These are phyloP conservation scores for Chauna torquata DNA, from an alignment of 2,113 vertebrate species.

Conservation along the genomic window DNA sequence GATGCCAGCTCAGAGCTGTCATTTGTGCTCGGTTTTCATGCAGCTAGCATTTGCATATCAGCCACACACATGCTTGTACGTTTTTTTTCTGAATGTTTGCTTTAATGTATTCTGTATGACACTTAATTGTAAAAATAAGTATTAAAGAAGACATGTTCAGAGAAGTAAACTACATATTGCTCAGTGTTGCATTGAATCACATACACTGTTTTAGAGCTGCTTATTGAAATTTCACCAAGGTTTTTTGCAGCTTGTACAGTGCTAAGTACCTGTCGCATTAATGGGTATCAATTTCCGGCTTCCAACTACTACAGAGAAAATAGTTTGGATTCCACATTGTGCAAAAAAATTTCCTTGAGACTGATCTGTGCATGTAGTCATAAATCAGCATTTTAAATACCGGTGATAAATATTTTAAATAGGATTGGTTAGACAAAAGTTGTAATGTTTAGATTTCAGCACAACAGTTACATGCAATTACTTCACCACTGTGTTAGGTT, in stretches of 20 bases:
- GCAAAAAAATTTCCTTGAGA: not conserved
- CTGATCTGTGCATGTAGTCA: not conserved
- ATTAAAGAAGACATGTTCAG: constrained; percentile 21
- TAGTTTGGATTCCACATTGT: not conserved
- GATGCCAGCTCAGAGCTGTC: not conserved
- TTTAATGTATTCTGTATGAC: constrained; percentile 33
- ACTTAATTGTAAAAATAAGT: constrained; percentile 24
- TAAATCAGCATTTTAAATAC: not conserved
- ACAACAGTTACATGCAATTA: not conserved
- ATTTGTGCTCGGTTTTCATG: not conserved
- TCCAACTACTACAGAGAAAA: not conserved
- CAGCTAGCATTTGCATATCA: not conserved
- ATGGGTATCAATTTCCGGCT: not conserved
- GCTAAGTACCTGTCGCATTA: not conserved
- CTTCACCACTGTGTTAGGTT: not conserved
- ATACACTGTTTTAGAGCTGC: not conserved
- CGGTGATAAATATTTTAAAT: not conserved
- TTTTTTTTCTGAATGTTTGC: constrained; percentile 38
- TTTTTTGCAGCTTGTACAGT: not conserved
- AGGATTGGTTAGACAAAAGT: not conserved
- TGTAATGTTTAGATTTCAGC: not conserved
- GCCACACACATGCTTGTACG: not conserved
- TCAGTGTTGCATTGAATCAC: not conserved
- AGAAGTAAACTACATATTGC: not conserved
- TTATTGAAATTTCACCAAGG: not conserved